A percentile compares a stretch with the other conserved stretches of the same genome.
These are phyloP conservation scores for Pipistrellus pygmaeus DNA, from an alignment of 2,797 vertebrate genomes.

Conservation along the genomic window DNA sequence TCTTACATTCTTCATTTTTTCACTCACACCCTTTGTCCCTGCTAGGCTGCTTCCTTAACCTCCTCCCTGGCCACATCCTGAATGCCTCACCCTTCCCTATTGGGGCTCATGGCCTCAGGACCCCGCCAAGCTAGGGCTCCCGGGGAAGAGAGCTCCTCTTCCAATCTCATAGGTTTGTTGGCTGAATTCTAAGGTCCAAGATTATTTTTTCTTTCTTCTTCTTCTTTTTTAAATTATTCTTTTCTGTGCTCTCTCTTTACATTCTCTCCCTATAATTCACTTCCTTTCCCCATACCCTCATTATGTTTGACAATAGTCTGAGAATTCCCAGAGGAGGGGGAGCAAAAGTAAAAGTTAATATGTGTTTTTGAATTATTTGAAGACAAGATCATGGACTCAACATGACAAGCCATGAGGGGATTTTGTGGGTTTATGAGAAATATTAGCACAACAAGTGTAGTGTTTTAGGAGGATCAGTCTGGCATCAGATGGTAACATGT, in stretches of 20 bases:
- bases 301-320: background rate
- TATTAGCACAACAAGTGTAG: conserved; percentile 31
- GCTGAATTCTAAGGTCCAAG: background rate
- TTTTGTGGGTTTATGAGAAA: conserved; percentile 29
- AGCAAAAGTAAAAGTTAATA: conserved; percentile 8
- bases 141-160: too few species aligned
- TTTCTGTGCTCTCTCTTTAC: background rate
- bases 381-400: conserved; percentile 45
- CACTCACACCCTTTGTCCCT: background rate
- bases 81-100: too few species aligned
- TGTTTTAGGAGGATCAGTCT: conserved; percentile 58
- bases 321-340: background rate
- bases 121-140: too few species aligned
- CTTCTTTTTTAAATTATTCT: background rate
- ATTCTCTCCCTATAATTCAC: background rate
- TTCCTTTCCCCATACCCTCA: too few species aligned
- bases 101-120: background rate
- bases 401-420: conserved; percentile 24
- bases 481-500: background rate
- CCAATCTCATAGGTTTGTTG: background rate
- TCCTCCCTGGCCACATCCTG: rapidly evolving
- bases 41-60: background rate
- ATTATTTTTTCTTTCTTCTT: background rate
- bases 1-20: background rate
- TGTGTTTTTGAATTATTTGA: conserved; percentile 29